These are phyloP conservation scores for Trichogramma evanescens DNA, from an alignment of 2,888 invertebrate genomes.

Conservation along the genomic window DNA sequence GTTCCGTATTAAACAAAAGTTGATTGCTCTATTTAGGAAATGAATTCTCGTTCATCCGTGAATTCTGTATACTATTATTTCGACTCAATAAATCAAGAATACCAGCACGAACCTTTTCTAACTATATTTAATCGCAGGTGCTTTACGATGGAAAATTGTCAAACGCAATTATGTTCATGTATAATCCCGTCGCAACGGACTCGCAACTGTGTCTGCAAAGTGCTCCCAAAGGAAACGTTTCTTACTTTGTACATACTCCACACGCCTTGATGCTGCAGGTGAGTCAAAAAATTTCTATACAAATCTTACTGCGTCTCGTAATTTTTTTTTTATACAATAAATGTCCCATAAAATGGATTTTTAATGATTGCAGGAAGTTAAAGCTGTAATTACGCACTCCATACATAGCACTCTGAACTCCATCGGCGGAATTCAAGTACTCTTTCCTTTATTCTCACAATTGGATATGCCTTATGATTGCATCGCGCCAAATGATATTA, in stretches of 20 bases:
- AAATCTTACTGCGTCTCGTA: not conserved
- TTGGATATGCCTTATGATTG: conserved; percentile 88
- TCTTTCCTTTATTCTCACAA: conserved; percentile 96
- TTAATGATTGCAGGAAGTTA: conserved; percentile 74
- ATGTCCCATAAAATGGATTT: not conserved
- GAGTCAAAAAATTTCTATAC: conserved; percentile 32
- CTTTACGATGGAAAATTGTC: conserved; percentile 97
- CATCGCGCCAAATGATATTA: conserved; percentile 67
- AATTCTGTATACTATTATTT: not conserved
- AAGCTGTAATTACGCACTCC: conserved; percentile 97
- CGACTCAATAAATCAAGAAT: too few species aligned
- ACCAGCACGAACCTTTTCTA: too few species aligned
- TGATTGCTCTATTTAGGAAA: too few species aligned
- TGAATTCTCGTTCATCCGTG: too few species aligned
- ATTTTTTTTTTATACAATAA: not conserved
- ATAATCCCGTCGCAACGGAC: conserved; percentile 99
- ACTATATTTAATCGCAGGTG: conserved; percentile 57
- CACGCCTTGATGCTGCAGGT: conserved; percentile 99
- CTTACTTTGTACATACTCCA: conserved; percentile 98
- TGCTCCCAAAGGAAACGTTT: conserved; percentile 93
- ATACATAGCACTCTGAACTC: conserved; percentile 98
- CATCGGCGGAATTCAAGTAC: conserved; percentile 95
- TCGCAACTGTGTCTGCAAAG: conserved; percentile 97
- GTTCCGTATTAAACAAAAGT: too few species aligned
- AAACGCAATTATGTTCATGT: conserved; percentile 96